Evolutionary conservation across 2,113 vertebrate species (phyloP).

Genomic region (Corythornis vintsioides): DNA sequence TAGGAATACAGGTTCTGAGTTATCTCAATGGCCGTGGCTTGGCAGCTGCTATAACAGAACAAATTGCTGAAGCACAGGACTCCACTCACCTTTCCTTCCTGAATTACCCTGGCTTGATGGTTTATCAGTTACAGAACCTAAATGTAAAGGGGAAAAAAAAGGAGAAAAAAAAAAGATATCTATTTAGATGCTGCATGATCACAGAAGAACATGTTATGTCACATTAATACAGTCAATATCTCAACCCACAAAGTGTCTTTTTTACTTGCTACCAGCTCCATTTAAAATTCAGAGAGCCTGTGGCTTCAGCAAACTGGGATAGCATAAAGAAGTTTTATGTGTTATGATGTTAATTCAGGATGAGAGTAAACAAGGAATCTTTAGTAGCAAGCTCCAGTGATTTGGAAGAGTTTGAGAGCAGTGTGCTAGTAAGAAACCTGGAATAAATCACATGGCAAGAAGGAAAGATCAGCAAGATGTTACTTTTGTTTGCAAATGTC

Average conservation of each 20-base stretch:
- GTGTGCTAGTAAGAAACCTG: neutral
- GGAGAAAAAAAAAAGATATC: slow-evolving; percentile 21
- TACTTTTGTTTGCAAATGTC: slow-evolving; percentile 1
- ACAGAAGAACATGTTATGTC: neutral
- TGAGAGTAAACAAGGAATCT: neutral
- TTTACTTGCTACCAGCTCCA: neutral
- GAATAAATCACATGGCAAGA: slow-evolving; percentile 28
- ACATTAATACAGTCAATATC: neutral
- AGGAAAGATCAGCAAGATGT: slow-evolving; percentile 18
- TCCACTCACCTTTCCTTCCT: slow-evolving; percentile 96
- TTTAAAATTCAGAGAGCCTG: neutral
- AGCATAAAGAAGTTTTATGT: neutral
- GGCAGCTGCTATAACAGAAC: neutral
- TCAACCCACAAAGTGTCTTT: neutral
- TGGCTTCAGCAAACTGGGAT: neutral
- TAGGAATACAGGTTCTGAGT: neutral
- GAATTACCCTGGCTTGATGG: slow-evolving; percentile 90
- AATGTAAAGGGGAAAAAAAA: neutral
- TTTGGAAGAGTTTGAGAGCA: neutral
- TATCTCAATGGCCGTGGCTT: neutral
- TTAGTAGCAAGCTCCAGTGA: neutral
- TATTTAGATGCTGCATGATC: neutral
- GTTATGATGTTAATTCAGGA: neutral
- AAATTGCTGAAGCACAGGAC: slow-evolving; percentile 73
- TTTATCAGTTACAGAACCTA: slow-evolving; percentile 96